phyloP scores from a whole-genome alignment of 1,140 invertebrate genomes.

The Elymnias hypermnestra region DNA sequence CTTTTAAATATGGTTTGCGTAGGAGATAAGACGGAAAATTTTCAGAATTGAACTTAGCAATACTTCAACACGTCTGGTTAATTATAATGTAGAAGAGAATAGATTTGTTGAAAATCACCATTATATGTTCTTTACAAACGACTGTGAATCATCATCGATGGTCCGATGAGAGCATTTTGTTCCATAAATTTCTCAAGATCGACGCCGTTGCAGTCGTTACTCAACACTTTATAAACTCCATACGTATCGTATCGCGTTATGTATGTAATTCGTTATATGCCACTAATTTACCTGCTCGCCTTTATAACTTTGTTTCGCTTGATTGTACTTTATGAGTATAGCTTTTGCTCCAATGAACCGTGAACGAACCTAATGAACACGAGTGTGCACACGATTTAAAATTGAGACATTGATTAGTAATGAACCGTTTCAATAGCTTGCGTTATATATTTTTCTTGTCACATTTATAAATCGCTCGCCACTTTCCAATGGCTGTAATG shows the following conservation, averaged over 20 bases:
- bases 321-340: constrained; percentile 20
- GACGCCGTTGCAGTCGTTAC: constrained; percentile 20
- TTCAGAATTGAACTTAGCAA: no score
- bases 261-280: constrained; percentile 25
- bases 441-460: constrained; percentile 6
- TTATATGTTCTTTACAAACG: no score
- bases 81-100: constrained; percentile 1
- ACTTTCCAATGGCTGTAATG: constrained; percentile 1
- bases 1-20: no score
- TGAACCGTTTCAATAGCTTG: constrained; percentile 20
- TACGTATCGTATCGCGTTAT: constrained; percentile 7
- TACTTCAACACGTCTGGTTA: no score
- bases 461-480: not conserved
- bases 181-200: constrained; percentile 31
- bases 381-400: constrained; percentile 33
- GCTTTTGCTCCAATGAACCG: constrained; percentile 37
- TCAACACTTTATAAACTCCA: constrained; percentile 24
- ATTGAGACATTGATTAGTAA: constrained; percentile 50
- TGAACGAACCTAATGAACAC: constrained; percentile 32
- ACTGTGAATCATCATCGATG: constrained; percentile 31
- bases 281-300: constrained; percentile 19
- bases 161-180: constrained; percentile 33
- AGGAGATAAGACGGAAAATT: no score
- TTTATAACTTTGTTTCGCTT: constrained; percentile 27
- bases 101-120: no score